Evolutionary conservation across 2,797 vertebrate species (phyloP).

Genomic region (Scolopax rusticola): DNA sequence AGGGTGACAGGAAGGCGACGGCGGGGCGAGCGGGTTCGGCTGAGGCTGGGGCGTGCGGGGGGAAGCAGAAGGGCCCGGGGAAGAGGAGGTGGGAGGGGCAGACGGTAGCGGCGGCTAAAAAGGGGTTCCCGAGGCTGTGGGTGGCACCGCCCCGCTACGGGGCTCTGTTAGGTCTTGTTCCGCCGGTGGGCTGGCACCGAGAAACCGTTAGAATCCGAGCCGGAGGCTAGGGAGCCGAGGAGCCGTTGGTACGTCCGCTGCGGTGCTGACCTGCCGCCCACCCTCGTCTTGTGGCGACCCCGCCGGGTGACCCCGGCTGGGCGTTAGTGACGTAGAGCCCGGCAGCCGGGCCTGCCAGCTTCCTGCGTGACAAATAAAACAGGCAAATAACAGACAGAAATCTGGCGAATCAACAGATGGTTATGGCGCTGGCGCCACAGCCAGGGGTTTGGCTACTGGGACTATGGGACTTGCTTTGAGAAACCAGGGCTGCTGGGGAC

Average conservation of each 20-base stretch:
- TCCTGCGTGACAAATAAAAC: accelerated
- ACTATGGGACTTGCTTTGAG: background rate
- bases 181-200: background rate
- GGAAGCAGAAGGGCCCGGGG: background rate
- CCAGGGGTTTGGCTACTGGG: background rate
- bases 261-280: too few species aligned
- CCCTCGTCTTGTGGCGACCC: background rate
- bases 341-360: background rate
- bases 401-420: background rate
- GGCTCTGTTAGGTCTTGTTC: accelerated
- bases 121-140: background rate
- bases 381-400: background rate
- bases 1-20: background rate
- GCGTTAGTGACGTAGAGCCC: accelerated
- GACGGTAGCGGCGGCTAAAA: background rate
- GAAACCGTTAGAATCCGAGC: background rate
- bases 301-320: too few species aligned
- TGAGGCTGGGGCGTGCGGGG: accelerated
- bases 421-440: background rate
- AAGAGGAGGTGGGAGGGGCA: background rate
- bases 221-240: accelerated
- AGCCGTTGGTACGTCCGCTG: accelerated
- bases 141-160: too few species aligned
- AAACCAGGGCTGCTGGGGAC: background rate
- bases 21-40: background rate